Conservation (phyloP, 1,140 invertebrate genomes). For the Drosophila miranda region DNA sequence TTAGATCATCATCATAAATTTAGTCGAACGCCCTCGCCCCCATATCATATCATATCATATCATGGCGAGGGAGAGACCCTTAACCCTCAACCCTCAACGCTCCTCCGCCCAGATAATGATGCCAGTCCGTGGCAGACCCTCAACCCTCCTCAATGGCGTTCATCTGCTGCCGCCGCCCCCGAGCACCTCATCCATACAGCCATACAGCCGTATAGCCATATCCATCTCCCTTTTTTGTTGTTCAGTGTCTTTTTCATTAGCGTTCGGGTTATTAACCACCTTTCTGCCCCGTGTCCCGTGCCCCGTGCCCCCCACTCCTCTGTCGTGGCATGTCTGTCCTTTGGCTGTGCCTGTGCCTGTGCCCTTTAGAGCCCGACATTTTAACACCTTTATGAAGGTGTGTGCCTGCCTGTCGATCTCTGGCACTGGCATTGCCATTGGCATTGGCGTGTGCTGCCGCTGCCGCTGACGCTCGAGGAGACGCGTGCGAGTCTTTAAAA, state of each 20-base stretch:
- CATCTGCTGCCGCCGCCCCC: slow-evolving; percentile 17
- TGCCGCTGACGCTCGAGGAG: background rate
- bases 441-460: slow-evolving; percentile 59
- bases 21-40: slow-evolving; percentile 31
- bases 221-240: slow-evolving; percentile 24
- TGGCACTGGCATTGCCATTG: slow-evolving; percentile 26
- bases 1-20: slow-evolving; percentile 51
- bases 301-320: slow-evolving; percentile 16
- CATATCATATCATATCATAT: slow-evolving; percentile 9
- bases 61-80: background rate
- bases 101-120: too few relatives aligned
- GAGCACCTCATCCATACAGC: slow-evolving; percentile 20
- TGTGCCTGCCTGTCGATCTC: background rate
- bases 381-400: slow-evolving; percentile 68
- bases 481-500: slow-evolving; percentile 62
- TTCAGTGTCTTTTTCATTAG: slow-evolving; percentile 70
- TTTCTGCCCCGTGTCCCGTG: slow-evolving; percentile 37
- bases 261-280: slow-evolving; percentile 74
- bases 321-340: slow-evolving; percentile 38
- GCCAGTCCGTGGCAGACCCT: slow-evolving; percentile 24
- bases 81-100: background rate
- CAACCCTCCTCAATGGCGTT: slow-evolving; percentile 6
- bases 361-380: slow-evolving; percentile 54
- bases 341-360: slow-evolving; percentile 27
- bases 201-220: too few relatives aligned